Evolutionary conservation across 1,140 invertebrate genomes (phyloP).

Genomic region (Formica selysi): DNA sequence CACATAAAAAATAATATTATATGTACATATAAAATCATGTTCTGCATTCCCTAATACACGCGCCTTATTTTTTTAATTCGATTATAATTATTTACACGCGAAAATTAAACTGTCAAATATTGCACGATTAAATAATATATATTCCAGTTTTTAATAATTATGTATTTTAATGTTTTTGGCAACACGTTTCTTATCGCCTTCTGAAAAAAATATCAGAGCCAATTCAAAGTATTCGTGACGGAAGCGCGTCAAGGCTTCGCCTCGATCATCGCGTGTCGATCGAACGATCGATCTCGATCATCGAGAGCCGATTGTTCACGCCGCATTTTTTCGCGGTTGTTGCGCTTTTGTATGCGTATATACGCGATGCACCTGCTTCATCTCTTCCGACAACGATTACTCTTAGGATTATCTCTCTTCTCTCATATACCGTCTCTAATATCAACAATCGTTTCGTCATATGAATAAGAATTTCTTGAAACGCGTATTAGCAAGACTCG

Average conservation of each 20-base stretch:
- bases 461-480: not conserved
- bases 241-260: not conserved
- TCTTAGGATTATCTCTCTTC: not conserved
- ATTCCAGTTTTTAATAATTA: conserved; percentile 1
- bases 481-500: not conserved
- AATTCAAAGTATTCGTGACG: conserved; percentile 15
- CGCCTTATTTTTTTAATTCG: not conserved
- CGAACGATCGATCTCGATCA: conserved; percentile 28
- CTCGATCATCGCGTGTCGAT: not conserved
- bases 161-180: not conserved
- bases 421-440: not conserved
- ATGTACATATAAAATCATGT: not conserved
- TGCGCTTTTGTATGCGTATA: too few relatives aligned
- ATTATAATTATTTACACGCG: not conserved
- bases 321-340: conserved; percentile 2
- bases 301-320: conserved; percentile 14
- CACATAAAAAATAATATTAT: not conserved
- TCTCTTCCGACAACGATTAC: not conserved
- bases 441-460: not conserved
- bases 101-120: not conserved
- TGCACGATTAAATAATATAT: not conserved
- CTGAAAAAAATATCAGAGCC: not conserved
- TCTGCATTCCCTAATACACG: not conserved
- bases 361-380: conserved; percentile 30
- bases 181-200: not conserved